Conservation (phyloP, 2,113 vertebrate genomes). For the Ranitomeya variabilis region DNA sequence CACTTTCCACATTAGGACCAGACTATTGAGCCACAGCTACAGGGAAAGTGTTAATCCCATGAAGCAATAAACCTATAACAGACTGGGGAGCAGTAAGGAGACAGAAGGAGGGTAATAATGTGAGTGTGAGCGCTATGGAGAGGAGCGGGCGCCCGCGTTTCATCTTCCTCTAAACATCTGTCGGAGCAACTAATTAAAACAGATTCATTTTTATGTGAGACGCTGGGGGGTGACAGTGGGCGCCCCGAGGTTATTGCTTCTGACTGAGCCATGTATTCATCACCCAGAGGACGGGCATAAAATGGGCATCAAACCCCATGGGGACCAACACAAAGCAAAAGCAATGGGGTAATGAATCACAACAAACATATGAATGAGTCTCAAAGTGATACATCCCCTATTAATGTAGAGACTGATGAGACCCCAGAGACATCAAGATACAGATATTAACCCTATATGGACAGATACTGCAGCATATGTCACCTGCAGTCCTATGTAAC, state of each 20-base stretch:
- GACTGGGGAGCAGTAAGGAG: constrained; percentile 31
- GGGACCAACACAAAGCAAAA: neutral
- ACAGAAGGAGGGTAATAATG: constrained; percentile 38
- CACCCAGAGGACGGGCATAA: neutral
- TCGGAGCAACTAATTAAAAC: constrained; percentile 8
- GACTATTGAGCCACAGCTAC: neutral
- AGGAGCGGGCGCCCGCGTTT: constrained; percentile 4
- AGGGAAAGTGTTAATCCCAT: constrained; percentile 8
- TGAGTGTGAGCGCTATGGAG: neutral
- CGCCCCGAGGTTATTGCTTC: neutral
- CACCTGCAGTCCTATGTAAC: neutral
- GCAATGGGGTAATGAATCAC: neutral
- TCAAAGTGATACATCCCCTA: neutral
- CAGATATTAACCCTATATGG: neutral
- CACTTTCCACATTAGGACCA: neutral
- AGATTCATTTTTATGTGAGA: constrained; percentile 14
- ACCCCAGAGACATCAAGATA: neutral
- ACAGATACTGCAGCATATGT: neutral
- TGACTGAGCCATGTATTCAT: neutral
- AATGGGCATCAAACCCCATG: neutral
- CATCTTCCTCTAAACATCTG: constrained; percentile 25
- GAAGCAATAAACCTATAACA: neutral
- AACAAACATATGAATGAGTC: neutral
- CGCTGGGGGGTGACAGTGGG: neutral
- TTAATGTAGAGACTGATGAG: neutral